Evolutionary conservation across 2,113 vertebrate genomes (phyloP).

Genomic region (Montifringilla adamsi): DNA sequence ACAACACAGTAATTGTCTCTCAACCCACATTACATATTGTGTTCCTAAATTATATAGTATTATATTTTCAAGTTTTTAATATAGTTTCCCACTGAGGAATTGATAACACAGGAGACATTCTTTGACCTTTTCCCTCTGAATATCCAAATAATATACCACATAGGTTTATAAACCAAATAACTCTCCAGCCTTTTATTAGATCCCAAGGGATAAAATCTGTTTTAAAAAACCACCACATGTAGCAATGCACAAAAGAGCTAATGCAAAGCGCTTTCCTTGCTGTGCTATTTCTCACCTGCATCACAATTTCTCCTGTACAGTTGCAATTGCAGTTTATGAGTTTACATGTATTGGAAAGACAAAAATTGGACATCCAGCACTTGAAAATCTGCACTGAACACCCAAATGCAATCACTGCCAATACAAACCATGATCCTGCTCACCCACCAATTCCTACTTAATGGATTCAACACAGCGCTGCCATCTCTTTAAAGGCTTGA

Average conservation of each 20-base stretch:
- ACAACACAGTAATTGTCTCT: slow-evolving; percentile 74
- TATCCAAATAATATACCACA: slow-evolving; percentile 69
- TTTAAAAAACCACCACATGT: slow-evolving; percentile 55
- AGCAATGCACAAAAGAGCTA: slow-evolving; percentile 57
- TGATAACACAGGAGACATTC: slow-evolving; percentile 71
- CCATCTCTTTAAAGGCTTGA: background rate
- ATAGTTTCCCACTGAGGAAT: slow-evolving; percentile 69
- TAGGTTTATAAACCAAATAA: slow-evolving; percentile 68
- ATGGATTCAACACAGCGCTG: background rate
- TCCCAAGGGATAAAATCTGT: slow-evolving; percentile 69
- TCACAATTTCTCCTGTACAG: slow-evolving; percentile 51
- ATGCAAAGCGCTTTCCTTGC: slow-evolving; percentile 47
- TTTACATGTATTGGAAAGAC: background rate
- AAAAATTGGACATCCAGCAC: background rate
- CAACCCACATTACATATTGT: slow-evolving; percentile 68
- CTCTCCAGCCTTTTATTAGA: slow-evolving; percentile 67
- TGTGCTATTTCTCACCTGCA: slow-evolving; percentile 43
- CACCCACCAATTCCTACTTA: background rate
- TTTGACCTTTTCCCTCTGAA: slow-evolving; percentile 69
- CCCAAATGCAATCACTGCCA: background rate
- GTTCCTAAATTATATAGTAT: slow-evolving; percentile 71
- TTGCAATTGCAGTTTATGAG: slow-evolving; percentile 9
- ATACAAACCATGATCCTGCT: background rate
- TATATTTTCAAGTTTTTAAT: slow-evolving; percentile 74
- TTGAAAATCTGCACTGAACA: background rate